phyloP scores from a whole-genome alignment of 2,797 vertebrate genomes.

The Tauraco hartlaubi region DNA sequence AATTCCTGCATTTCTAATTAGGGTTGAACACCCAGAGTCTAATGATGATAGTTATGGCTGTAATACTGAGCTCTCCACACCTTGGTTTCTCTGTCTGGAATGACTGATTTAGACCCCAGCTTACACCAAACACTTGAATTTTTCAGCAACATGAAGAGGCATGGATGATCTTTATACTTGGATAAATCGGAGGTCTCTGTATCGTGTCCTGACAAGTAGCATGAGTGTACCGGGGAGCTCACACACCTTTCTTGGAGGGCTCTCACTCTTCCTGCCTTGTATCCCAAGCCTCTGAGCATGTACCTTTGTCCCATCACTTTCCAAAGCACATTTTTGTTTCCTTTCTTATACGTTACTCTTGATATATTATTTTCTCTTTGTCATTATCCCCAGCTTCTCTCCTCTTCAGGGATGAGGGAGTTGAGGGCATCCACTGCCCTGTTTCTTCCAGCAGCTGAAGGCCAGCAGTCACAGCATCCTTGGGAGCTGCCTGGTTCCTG shows the following conservation, averaged over 20 bases:
- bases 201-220: neutral
- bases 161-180: neutral
- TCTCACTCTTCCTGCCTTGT: neutral
- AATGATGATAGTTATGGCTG: neutral
- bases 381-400: neutral
- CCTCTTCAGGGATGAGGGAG: neutral
- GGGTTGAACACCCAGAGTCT: neutral
- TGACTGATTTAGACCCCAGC: neutral
- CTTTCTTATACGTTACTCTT: neutral
- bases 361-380: neutral
- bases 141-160: neutral
- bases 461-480: neutral
- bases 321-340: neutral
- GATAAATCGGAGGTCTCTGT: neutral
- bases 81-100: neutral
- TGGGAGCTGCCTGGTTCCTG: neutral
- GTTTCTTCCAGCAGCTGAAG: neutral
- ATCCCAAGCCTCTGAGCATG: neutral
- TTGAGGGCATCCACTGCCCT: neutral
- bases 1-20: neutral
- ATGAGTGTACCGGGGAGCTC: rapidly evolving
- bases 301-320: neutral
- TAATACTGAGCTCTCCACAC: neutral
- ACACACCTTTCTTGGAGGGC: neutral
- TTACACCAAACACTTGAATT: neutral